phyloP scores from a whole-genome alignment of 2,113 vertebrate genomes.

The Pituophis catenifer region DNA sequence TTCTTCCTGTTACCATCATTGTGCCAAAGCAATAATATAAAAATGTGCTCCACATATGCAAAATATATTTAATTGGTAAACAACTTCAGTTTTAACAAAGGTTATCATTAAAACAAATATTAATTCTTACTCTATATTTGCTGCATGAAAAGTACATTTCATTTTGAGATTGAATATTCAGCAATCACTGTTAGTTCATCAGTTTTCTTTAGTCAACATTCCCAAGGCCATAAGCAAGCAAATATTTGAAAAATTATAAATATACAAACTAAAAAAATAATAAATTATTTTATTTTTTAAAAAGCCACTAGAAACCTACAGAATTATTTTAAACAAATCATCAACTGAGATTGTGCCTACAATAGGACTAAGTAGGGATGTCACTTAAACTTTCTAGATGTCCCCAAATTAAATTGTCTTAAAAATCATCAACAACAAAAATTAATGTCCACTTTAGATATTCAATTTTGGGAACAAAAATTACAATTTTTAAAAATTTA shows the following conservation, averaged over 20 bases:
- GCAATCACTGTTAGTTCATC: background rate
- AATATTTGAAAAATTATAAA: background rate
- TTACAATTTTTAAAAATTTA: background rate
- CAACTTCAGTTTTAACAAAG: no score
- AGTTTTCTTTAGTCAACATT: background rate
- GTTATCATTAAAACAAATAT: background rate
- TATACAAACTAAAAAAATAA: background rate
- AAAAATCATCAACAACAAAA: background rate
- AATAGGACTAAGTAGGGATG: background rate
- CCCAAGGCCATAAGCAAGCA: background rate
- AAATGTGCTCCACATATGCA: no score
- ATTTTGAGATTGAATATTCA: background rate
- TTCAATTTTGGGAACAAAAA: background rate
- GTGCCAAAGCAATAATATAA: background rate
- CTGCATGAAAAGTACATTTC: background rate
- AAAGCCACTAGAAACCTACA: background rate
- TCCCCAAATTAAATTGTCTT: background rate
- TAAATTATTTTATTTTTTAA: background rate
- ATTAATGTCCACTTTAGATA: background rate
- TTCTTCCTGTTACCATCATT: background rate
- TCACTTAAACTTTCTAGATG: background rate
- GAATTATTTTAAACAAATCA: background rate
- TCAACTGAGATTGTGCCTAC: background rate
- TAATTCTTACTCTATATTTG: background rate
- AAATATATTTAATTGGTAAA: no score